phyloP scores from a whole-genome alignment of 2,888 invertebrate genomes.

The Hirtodrosophila duncani region DNA sequence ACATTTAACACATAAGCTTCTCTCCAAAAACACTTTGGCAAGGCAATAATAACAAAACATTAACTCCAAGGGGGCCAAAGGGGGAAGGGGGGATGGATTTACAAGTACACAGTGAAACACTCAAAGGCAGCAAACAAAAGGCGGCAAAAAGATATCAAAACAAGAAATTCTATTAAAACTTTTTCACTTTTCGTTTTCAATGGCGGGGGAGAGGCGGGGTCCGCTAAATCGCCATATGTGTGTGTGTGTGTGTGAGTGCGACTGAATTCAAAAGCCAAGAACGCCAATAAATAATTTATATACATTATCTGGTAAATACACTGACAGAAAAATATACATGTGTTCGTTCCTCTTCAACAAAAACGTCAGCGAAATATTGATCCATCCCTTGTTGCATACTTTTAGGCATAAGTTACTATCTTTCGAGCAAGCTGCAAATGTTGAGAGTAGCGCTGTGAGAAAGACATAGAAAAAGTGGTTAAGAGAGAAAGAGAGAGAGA shows the following conservation, averaged over 20 bases:
- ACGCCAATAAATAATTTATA: slow-evolving; percentile 70
- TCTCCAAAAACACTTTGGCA: slow-evolving; percentile 3
- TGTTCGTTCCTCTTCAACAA: too few species aligned
- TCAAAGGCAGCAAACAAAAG: slow-evolving; percentile 16
- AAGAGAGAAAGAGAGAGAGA: too few species aligned
- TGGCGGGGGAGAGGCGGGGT: slow-evolving; percentile 14
- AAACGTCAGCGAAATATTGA: too few species aligned
- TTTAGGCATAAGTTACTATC: too few species aligned
- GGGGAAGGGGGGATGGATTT: background rate
- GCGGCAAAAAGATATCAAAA: slow-evolving; percentile 20
- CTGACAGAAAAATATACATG: background rate
- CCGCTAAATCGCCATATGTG: slow-evolving; percentile 3
- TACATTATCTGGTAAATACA: slow-evolving; percentile 4
- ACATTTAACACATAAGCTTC: slow-evolving; percentile 9
- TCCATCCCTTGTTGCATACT: too few species aligned
- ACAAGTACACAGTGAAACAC: background rate
- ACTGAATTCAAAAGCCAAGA: slow-evolving; percentile 58
- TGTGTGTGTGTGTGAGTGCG: slow-evolving; percentile 16
- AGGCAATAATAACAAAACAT: slow-evolving; percentile 39
- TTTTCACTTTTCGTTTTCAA: slow-evolving; percentile 53
- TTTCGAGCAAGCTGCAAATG: too few species aligned
- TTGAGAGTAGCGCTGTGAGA: too few species aligned
- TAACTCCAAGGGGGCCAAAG: slow-evolving; percentile 22
- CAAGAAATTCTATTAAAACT: slow-evolving; percentile 68
- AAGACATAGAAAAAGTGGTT: too few species aligned